Evolutionary conservation across 2,113 vertebrate genomes (phyloP), one percentile per base, ranked within the genome.

Genomic region (Chionis minor): DNA sequence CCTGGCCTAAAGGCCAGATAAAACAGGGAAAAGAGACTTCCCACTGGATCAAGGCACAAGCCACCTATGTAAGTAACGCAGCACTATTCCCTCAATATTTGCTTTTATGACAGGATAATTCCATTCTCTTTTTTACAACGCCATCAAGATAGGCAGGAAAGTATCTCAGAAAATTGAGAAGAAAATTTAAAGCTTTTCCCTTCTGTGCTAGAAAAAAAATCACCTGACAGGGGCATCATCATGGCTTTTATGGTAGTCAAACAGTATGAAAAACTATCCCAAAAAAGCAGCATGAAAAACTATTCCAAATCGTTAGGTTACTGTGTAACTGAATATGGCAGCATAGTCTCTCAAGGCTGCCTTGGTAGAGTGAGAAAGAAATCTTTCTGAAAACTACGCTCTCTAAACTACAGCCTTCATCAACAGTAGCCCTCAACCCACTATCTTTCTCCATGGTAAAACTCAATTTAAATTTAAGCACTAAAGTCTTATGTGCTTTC

Each of bases 1-100:
- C 23, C 9, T 28, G 6, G 14, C 21, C 33, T 35, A 32, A 51
- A 63, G 10, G 28, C 7, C 32, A 78, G 16, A 4, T 33, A 1
- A 71, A 35, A 4, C 2, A 30, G 8, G 7, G 44, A 14, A 12
- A 51, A 32, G 13, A 51, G 28, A 7, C 7, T 28, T 47, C 16
- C 21, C 42, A 18, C 8, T 8, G 32, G 9, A 42, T 62, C 22
- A 72, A 40, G n/a, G n/a, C 23, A 27, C 12, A 47, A 56, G 5
- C 6, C 2, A 1, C 26, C 59, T 28, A 4, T 20, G 11, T 14
- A 6, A 24, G 17, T 35, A 58, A 63, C 4, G 2, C 7, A 24
- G 24, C 20, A 44, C 7, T 28, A 54, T 4, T 89, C 17, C 4
- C 17, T 40, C 55, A 54, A 6, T n/a, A 88, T 8, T 47, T 61